These are phyloP conservation scores for Drosophila meridionalis DNA, from an alignment of 2,888 invertebrate genomes.

Conservation along the genomic window DNA sequence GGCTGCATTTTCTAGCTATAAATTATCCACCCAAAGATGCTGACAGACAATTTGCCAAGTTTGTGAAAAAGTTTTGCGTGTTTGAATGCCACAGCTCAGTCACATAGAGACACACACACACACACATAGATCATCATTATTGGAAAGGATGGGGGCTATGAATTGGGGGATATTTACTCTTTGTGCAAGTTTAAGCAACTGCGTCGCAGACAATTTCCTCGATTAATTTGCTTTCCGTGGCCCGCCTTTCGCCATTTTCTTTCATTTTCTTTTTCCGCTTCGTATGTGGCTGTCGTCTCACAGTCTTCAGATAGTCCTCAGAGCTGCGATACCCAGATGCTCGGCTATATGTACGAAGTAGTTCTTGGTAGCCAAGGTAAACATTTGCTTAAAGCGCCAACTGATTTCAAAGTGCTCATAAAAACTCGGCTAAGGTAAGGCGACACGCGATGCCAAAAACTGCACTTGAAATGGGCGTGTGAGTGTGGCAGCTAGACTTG, in stretches of 20 bases:
- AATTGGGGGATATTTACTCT: constrained; percentile 38
- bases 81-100: constrained; percentile 41
- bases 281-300: constrained; percentile 55
- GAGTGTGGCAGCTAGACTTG: constrained; percentile 24
- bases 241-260: constrained; percentile 72
- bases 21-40: constrained; percentile 70
- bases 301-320: constrained; percentile 38
- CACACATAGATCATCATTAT: constrained; percentile 45
- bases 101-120: constrained; percentile 14
- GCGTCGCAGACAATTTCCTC: constrained; percentile 78
- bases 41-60: constrained; percentile 72
- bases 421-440: constrained; percentile 63
- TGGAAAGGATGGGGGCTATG: constrained; percentile 6
- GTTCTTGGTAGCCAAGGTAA: constrained; percentile 67
- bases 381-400: constrained; percentile 77
- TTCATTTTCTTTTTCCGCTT: constrained; percentile 67
- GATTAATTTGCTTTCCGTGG: constrained; percentile 78
- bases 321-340: constrained; percentile 19
- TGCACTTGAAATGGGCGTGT: constrained; percentile 48
- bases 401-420: constrained; percentile 76
- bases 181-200: constrained; percentile 80
- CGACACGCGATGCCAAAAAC: constrained; percentile 48
- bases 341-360: constrained; percentile 28
- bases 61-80: constrained; percentile 55
- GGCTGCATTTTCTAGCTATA: constrained; percentile 32